phyloP scores from a whole-genome alignment of 2,113 vertebrate genomes.

The Ammodytes marinus region DNA sequence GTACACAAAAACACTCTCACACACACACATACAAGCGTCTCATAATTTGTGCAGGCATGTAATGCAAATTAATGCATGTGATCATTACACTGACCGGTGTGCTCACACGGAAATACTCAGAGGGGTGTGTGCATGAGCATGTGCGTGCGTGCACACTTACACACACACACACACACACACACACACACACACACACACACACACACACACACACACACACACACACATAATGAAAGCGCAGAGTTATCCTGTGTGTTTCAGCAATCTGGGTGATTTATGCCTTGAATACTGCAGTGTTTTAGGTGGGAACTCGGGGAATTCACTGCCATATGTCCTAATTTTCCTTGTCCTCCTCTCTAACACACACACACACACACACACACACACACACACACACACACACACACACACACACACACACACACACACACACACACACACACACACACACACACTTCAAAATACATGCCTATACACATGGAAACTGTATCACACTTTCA shows the following conservation, averaged over 20 bases:
- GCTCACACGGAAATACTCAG: slow-evolving; percentile 32
- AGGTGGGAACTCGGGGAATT: slow-evolving; percentile 78
- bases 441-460: slow-evolving; percentile 11
- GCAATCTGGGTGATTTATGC: slow-evolving; percentile 81
- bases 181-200: no score
- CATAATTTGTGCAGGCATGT: slow-evolving; percentile 31
- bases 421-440: slow-evolving; percentile 15
- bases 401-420: neutral
- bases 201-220: slow-evolving; percentile 28
- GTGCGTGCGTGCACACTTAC: neutral
- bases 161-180: no score
- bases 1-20: slow-evolving; percentile 26
- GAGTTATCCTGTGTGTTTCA: slow-evolving; percentile 67
- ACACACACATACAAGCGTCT: slow-evolving; percentile 32
- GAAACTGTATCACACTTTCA: slow-evolving; percentile 25
- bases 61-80: slow-evolving; percentile 58
- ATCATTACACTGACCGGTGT: slow-evolving; percentile 48
- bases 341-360: slow-evolving; percentile 12
- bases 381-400: neutral
- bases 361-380: slow-evolving; percentile 19
- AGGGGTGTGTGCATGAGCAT: slow-evolving; percentile 14
- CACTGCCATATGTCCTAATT: slow-evolving; percentile 80
- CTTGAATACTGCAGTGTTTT: slow-evolving; percentile 76
- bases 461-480: slow-evolving; percentile 20
- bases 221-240: slow-evolving; percentile 43